phyloP scores from a whole-genome alignment of 2,113 vertebrate genomes.

The Cyprinodon variegatus region DNA sequence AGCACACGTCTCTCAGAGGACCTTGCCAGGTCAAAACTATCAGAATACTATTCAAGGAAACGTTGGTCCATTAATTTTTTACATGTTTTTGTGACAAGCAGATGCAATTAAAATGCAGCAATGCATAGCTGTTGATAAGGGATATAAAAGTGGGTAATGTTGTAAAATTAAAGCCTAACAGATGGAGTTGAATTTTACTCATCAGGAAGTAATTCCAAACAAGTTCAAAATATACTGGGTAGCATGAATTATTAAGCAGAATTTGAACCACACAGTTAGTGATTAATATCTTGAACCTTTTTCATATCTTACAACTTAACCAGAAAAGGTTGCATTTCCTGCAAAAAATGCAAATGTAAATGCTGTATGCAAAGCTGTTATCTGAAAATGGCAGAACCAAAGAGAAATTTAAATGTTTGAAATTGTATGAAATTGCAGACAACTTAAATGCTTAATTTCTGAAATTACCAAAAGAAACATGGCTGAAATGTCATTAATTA shows the following conservation, averaged over 20 bases:
- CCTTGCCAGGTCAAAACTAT: constrained; percentile 35
- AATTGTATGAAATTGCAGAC: too few species aligned
- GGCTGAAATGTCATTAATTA: too few species aligned
- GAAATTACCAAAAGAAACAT: too few species aligned
- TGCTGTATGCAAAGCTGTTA: too few species aligned
- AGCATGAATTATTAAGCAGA: constrained; percentile 29
- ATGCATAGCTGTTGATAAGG: too few species aligned
- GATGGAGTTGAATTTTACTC: constrained; percentile 33
- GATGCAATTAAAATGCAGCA: too few species aligned
- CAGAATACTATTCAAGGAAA: constrained; percentile 3
- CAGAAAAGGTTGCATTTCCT: constrained; percentile 22
- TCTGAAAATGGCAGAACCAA: too few species aligned
- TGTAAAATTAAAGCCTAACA: neutral
- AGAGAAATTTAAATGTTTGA: too few species aligned
- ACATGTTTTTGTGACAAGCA: constrained; percentile 1
- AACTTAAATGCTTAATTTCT: too few species aligned
- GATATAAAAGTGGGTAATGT: neutral
- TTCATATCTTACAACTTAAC: constrained; percentile 40
- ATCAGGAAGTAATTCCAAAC: constrained; percentile 28
- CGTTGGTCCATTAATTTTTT: neutral
- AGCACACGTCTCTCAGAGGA: constrained; percentile 15
- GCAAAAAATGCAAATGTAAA: constrained; percentile 16
- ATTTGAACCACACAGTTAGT: constrained; percentile 39
- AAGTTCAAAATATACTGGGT: constrained; percentile 4
- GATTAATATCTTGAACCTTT: constrained; percentile 28